Conservation (phyloP, 1,140 invertebrate genomes). For the Tetramorium simillimum region DNA sequence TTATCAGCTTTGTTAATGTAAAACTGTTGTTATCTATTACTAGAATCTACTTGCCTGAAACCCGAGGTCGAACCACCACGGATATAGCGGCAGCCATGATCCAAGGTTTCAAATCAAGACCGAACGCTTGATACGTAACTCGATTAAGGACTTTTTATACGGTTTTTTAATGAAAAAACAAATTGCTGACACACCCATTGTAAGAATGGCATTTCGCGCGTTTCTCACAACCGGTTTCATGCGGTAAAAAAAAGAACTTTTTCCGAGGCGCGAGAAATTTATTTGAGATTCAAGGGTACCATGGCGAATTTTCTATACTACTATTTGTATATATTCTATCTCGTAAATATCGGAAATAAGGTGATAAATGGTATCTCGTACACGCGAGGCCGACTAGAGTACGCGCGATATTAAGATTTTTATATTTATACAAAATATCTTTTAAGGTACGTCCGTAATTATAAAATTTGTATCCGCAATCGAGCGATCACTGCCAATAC, state of each 20-base stretch:
- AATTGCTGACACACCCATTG: neutral
- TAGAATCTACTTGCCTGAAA: conserved; percentile 91
- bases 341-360: neutral
- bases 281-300: neutral
- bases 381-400: neutral
- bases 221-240: neutral
- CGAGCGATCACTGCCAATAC: conserved; percentile 56
- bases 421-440: conserved; percentile 42
- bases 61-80: conserved; percentile 87
- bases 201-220: neutral
- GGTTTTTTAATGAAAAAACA: conserved; percentile 1
- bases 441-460: neutral
- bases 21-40: conserved; percentile 43
- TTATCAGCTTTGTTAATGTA: neutral
- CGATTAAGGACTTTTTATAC: conserved; percentile 36
- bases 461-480: conserved; percentile 3
- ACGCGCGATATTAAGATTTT: conserved; percentile 14
- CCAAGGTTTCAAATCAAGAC: conserved; percentile 77
- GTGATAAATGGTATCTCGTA: neutral
- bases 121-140: conserved; percentile 52
- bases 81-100: conserved; percentile 85
- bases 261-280: neutral
- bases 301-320: conserved; percentile 1
- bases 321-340: conserved; percentile 3
- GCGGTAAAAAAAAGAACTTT: neutral